Percentiles rank a stretch among this genome's conserved stretches.
Evolutionary conservation across 2,888 invertebrate genomes (phyloP).

Genomic region (Mylabris sibirica): DNA sequence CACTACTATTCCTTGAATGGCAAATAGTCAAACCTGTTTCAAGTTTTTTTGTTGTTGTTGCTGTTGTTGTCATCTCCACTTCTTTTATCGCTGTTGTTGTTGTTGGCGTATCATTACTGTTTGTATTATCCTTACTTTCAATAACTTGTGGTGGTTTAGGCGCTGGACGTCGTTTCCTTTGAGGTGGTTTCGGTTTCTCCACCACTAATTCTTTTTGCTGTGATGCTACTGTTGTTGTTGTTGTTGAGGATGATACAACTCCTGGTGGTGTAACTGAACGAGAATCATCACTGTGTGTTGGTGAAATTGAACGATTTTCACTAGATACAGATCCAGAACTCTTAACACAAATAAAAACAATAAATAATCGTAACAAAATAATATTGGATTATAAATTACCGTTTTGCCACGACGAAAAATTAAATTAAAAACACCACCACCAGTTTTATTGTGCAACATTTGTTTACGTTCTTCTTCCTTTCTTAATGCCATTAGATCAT

Average conservation of each 20-base stretch:
- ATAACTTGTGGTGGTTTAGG: conserved; percentile 64
- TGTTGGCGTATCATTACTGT: conserved; percentile 24
- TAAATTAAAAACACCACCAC: conserved; percentile 64
- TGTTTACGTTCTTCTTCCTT: conserved; percentile 67
- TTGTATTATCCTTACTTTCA: conserved; percentile 17
- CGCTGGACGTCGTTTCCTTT: conserved; percentile 66
- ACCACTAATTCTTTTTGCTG: conserved; percentile 55
- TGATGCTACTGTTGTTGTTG: conserved; percentile 42
- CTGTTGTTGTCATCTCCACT: conserved; percentile 47
- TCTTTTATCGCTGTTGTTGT: conserved; percentile 23
- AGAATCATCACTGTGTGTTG: conserved; percentile 69
- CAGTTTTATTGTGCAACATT: conserved; percentile 60
- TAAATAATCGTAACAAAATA: not conserved
- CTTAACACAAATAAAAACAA: conserved; percentile 44
- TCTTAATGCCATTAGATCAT: conserved; percentile 67
- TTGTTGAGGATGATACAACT: conserved; percentile 25
- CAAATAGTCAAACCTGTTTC: conserved; percentile 63
- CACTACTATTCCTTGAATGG: conserved; percentile 76
- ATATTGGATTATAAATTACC: conserved; percentile 48
- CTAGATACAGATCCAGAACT: conserved; percentile 60
- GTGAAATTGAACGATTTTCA: conserved; percentile 64
- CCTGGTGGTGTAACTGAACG: conserved; percentile 60
- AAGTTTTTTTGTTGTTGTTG: conserved; percentile 41
- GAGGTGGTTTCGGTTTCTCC: conserved; percentile 63
- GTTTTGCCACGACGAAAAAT: conserved; percentile 62